phyloP scores from a whole-genome alignment of 2,797 vertebrate genomes.

The Scleropages formosus region DNA sequence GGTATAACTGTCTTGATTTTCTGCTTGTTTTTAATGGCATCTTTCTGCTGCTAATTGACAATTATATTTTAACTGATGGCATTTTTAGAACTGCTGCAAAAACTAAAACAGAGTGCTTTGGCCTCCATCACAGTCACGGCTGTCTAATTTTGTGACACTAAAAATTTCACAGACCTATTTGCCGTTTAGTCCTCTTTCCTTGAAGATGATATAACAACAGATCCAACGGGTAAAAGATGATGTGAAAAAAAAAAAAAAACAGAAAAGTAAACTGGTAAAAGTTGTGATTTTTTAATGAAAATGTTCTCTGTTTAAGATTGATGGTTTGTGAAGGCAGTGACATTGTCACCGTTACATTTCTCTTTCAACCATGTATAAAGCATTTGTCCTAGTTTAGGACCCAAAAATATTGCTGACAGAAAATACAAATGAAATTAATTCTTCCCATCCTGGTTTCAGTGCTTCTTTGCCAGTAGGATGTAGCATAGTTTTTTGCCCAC shows the following conservation, averaged over 20 bases:
- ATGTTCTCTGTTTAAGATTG: background rate
- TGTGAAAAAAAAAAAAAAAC: no score
- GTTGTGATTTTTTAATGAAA: background rate
- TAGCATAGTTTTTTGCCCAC: no score
- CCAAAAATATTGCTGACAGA: constrained; percentile 7
- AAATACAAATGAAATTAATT: constrained; percentile 13
- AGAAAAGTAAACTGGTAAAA: background rate
- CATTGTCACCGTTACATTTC: background rate
- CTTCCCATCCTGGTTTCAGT: background rate
- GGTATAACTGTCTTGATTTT: no score
- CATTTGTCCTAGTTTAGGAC: constrained; percentile 5
- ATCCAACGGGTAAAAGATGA: background rate
- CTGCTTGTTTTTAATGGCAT: no score
- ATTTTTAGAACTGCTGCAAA: background rate
- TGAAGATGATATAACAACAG: background rate
- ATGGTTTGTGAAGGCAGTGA: background rate
- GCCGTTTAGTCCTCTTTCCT: no score
- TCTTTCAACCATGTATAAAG: background rate
- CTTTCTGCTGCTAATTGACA: no score
- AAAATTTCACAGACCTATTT: background rate
- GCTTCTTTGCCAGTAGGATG: no score
- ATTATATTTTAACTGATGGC: no score
- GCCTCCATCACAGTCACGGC: background rate
- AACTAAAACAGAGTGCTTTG: background rate
- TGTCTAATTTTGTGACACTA: background rate